phyloP scores from a whole-genome alignment of 2,888 invertebrate species.

The Boloria euphrosyne region DNA sequence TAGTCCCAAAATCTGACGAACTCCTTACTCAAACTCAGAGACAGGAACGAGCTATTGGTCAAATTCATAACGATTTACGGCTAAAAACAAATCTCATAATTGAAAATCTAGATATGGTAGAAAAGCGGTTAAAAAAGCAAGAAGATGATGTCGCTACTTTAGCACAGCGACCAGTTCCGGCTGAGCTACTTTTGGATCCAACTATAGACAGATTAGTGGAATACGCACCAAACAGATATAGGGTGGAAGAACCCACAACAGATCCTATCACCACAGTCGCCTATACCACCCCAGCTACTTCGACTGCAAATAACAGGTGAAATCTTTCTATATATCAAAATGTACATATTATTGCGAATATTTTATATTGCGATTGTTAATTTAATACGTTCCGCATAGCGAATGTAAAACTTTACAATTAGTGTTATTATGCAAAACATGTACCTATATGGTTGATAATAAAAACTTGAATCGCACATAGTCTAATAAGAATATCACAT shows the following conservation, averaged over 20 bases:
- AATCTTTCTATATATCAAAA: constrained; percentile 52
- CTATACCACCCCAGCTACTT: constrained; percentile 59
- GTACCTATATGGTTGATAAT: not conserved
- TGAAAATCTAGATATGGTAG: constrained; percentile 92
- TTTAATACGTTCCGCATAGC: constrained; percentile 31
- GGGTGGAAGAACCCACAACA: constrained; percentile 66
- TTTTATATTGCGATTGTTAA: constrained; percentile 50
- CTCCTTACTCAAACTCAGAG: constrained; percentile 92
- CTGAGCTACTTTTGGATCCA: constrained; percentile 87
- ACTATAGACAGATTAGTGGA: constrained; percentile 91
- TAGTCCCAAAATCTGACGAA: constrained; percentile 93
- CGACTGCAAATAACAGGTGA: constrained; percentile 70
- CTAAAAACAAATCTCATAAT: constrained; percentile 93
- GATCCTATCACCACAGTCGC: constrained; percentile 67
- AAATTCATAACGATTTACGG: constrained; percentile 91
- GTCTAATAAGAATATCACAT: constrained; percentile 71
- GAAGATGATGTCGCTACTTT: constrained; percentile 91
- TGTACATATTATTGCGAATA: constrained; percentile 49
- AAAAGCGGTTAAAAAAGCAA: constrained; percentile 91
- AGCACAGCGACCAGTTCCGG: constrained; percentile 87
- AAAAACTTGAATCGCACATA: constrained; percentile 21
- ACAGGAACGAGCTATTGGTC: constrained; percentile 92
- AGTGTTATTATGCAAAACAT: not conserved
- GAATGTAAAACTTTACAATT: constrained; percentile 18
- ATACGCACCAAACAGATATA: constrained; percentile 87